Conservation (phyloP, 37 sponge, comb jelly and placozoan species). For the Hormiphora californensis region DNA sequence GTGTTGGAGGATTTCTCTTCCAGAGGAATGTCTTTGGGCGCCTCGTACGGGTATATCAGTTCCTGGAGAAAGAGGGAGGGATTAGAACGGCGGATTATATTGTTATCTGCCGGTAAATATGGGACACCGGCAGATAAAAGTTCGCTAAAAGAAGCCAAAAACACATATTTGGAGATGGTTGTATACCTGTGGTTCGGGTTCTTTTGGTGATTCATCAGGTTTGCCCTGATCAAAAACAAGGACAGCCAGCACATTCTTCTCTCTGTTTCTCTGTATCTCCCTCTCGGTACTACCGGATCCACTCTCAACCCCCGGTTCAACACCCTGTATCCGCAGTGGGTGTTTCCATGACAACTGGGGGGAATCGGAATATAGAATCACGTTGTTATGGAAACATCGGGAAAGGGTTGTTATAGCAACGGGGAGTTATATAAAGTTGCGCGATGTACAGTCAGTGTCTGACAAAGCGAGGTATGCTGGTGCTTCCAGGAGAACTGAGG, state of each 20-base stretch:
- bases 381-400: too few relatives aligned
- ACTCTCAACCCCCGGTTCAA: neutral
- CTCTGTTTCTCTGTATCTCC: slow-evolving; percentile 25
- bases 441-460: too few relatives aligned
- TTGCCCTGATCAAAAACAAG: slow-evolving; percentile 40
- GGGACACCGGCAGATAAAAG: too few relatives aligned
- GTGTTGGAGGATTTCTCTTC: neutral
- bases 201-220: slow-evolving; percentile 14
- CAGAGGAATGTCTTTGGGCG: neutral
- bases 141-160: too few relatives aligned
- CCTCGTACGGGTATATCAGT: slow-evolving; percentile 1
- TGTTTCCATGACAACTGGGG: slow-evolving; percentile 23
- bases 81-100: too few relatives aligned
- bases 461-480: too few relatives aligned
- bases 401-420: too few relatives aligned
- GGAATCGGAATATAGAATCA: neutral
- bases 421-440: too few relatives aligned
- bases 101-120: too few relatives aligned
- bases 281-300: slow-evolving; percentile 8
- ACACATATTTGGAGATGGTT: too few relatives aligned
- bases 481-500: too few relatives aligned
- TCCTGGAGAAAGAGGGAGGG: too few relatives aligned
- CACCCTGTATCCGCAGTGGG: slow-evolving; percentile 9
- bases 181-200: slow-evolving; percentile 10
- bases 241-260: slow-evolving; percentile 45